Conservation (phyloP, 2,797 vertebrate genomes). For the Oreochromis grahami region DNA sequence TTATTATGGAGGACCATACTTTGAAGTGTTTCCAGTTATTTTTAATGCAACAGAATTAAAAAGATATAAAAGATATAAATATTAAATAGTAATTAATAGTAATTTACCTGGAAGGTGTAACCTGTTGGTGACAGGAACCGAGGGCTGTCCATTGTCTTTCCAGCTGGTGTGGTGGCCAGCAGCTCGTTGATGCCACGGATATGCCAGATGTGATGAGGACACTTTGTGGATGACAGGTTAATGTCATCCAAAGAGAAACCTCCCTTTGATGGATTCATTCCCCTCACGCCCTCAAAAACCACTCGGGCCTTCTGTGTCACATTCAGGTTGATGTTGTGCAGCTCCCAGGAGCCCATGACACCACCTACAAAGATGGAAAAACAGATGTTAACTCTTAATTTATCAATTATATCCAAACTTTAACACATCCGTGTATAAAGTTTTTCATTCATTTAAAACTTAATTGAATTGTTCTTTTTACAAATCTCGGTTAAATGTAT, state of each 20-base stretch:
- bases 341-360: constrained; percentile 77
- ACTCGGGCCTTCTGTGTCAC: constrained; percentile 77
- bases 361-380: constrained; percentile 31
- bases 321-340: constrained; percentile 76
- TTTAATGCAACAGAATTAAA: neutral
- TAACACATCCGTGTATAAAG: neutral
- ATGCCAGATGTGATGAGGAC: constrained; percentile 85
- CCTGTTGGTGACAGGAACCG: constrained; percentile 81
- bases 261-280: constrained; percentile 58
- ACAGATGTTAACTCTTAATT: neutral
- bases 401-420: neutral
- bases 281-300: constrained; percentile 79
- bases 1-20: neutral
- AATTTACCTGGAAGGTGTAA: constrained; percentile 83
- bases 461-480: neutral
- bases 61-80: neutral
- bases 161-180: constrained; percentile 53
- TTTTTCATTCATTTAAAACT: neutral
- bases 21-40: neutral
- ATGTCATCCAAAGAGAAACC: constrained; percentile 91
- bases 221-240: constrained; percentile 85
- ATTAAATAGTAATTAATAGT: neutral
- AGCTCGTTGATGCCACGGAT: constrained; percentile 79
- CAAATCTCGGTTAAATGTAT: neutral
- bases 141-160: constrained; percentile 71